phyloP scores from a whole-genome alignment of 2,113 vertebrate species.

The Pteropus alecto region DNA sequence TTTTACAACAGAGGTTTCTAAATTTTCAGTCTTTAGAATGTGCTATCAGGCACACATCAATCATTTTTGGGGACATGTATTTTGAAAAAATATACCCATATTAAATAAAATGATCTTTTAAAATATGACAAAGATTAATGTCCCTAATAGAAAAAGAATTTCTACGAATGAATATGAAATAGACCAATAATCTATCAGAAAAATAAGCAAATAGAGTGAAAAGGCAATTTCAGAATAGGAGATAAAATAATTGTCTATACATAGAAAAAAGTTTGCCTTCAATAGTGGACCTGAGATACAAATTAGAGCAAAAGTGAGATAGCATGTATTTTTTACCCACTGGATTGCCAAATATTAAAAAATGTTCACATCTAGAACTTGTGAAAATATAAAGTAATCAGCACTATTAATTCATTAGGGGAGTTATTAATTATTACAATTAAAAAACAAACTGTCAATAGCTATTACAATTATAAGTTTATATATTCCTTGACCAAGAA shows the following conservation, averaged over 20 bases:
- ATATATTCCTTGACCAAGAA: not conserved
- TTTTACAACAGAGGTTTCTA: not conserved
- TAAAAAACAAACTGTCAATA: not conserved
- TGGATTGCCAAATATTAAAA: not conserved
- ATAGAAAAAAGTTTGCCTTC: not conserved
- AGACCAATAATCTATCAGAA: not conserved
- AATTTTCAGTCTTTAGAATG: not conserved
- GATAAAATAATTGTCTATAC: not conserved
- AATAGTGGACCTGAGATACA: not conserved
- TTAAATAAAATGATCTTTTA: not conserved
- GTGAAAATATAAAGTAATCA: not conserved
- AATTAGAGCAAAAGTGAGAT: not conserved
- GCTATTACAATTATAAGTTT: not conserved
- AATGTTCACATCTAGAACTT: not conserved
- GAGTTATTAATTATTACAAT: not conserved
- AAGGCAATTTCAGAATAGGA: not conserved
- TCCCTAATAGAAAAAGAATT: not conserved
- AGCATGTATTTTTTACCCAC: not conserved
- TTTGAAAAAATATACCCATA: not conserved
- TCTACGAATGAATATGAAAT: not conserved
- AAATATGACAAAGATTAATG: slow-evolving; percentile 31
- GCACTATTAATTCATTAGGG: not conserved
- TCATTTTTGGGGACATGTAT: not conserved
- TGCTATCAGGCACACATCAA: not conserved
- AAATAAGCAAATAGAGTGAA: not conserved